phyloP scores from a whole-genome alignment of 2,113 vertebrate genomes.

The Pangasianodon hypophthalmus region DNA sequence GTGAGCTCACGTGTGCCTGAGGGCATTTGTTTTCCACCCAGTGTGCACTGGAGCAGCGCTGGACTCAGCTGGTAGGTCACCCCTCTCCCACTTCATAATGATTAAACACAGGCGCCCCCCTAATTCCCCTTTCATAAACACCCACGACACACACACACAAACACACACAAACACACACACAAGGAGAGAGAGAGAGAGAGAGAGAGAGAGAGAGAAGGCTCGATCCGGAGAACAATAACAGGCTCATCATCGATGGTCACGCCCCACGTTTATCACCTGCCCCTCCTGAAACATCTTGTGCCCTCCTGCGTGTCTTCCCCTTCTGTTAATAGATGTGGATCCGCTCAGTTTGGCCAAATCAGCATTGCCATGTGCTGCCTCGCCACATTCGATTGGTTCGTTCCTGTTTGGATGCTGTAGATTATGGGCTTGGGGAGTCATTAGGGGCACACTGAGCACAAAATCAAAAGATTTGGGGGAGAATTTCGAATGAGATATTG shows the following conservation, averaged over 20 bases:
- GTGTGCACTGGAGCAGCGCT: slow-evolving; percentile 77
- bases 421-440: slow-evolving; percentile 65
- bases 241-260: slow-evolving; percentile 72
- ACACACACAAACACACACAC: background rate
- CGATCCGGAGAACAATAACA: slow-evolving; percentile 75
- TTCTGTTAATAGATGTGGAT: slow-evolving; percentile 72
- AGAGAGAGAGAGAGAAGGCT: slow-evolving; percentile 63
- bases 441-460: slow-evolving; percentile 32
- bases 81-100: slow-evolving; percentile 78
- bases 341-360: slow-evolving; percentile 63
- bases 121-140: slow-evolving; percentile 74
- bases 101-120: slow-evolving; percentile 73
- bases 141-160: slow-evolving; percentile 24
- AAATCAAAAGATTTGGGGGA: slow-evolving; percentile 30
- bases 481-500: background rate
- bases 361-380: slow-evolving; percentile 56
- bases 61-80: slow-evolving; percentile 80
- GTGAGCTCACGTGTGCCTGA: slow-evolving; percentile 54
- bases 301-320: slow-evolving; percentile 35
- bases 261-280: slow-evolving; percentile 72
- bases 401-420: slow-evolving; percentile 65
- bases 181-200: background rate
- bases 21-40: slow-evolving; percentile 71
- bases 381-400: slow-evolving; percentile 60
- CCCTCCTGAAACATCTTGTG: slow-evolving; percentile 38